Percentiles rank a stretch among this genome's conserved stretches.
Evolutionary conservation across 2,888 invertebrate species (phyloP).

Genomic region (Hyles lineata): DNA sequence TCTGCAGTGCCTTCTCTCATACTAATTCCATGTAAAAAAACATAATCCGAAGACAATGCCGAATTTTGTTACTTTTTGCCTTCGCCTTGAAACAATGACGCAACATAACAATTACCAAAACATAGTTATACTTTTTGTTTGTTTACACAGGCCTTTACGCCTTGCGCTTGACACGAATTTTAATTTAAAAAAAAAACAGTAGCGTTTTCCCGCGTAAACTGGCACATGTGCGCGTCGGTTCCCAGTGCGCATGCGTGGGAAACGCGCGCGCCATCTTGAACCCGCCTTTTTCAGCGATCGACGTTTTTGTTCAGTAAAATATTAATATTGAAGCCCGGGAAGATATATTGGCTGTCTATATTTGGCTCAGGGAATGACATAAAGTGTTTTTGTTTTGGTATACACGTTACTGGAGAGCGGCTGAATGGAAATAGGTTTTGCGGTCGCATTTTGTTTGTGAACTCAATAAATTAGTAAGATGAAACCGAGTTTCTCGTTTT

Average conservation of each 20-base stretch:
- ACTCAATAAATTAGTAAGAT: neutral
- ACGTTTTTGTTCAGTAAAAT: conserved; percentile 60
- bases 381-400: neutral
- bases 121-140: conserved; percentile 45
- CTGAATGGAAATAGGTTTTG: neutral
- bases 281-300: conserved; percentile 56
- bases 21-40: neutral
- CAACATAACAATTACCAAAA: conserved; percentile 28
- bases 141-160: conserved; percentile 42
- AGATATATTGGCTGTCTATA: conserved; percentile 30
- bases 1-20: too few relatives aligned
- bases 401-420: conserved; percentile 10
- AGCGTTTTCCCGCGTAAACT: conserved; percentile 70
- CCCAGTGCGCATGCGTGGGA: conserved; percentile 78
- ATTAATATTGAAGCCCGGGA: conserved; percentile 45
- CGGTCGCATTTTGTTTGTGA: neutral
- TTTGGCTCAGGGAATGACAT: conserved; percentile 29
- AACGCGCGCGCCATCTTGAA: conserved; percentile 64
- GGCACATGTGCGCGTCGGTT: conserved; percentile 73
- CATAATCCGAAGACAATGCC: conserved; percentile 9
- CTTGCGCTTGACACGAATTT: conserved; percentile 53
- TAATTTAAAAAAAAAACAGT: conserved; percentile 53
- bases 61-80: neutral
- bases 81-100: conserved; percentile 9
- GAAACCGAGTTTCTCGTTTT: neutral